phyloP scores from a whole-genome alignment of 1,140 invertebrate species.

The Trichonephila clavipes region DNA sequence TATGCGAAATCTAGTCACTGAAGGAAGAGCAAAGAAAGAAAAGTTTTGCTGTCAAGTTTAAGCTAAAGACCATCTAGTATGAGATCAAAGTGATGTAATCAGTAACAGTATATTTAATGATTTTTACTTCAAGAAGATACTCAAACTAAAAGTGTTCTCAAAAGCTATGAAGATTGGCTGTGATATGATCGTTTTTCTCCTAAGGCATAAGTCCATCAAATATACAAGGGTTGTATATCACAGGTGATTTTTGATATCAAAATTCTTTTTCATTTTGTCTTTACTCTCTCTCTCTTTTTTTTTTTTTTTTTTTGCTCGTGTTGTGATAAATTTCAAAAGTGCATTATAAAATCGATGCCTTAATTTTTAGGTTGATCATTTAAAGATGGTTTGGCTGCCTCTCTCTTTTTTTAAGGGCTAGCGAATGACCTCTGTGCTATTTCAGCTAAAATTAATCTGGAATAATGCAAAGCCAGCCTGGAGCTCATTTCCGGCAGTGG shows the following conservation, averaged over 20 bases:
- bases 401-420: conserved; percentile 26
- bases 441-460: conserved; percentile 43
- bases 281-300: background rate
- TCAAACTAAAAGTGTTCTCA: no score
- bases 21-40: no score
- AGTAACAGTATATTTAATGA: no score
- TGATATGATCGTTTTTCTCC: background rate
- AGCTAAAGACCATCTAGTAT: no score
- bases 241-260: conserved; percentile 17
- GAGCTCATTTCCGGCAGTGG: conserved; percentile 45
- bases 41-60: no score
- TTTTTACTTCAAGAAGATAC: no score
- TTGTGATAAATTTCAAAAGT: conserved; percentile 25
- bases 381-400: conserved; percentile 35
- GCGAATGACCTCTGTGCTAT: conserved; percentile 13
- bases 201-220: background rate
- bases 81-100: no score
- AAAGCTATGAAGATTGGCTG: background rate
- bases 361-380: conserved; percentile 32
- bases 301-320: conserved; percentile 12
- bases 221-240: background rate
- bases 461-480: conserved; percentile 41
- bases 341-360: conserved; percentile 25
- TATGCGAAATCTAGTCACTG: no score
- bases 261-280: conserved; percentile 28